Evolutionary conservation across 2,888 invertebrate species (phyloP), one percentile per base, ranked within the genome.

Genomic region (Caenorhabditis drosophilae): DNA sequence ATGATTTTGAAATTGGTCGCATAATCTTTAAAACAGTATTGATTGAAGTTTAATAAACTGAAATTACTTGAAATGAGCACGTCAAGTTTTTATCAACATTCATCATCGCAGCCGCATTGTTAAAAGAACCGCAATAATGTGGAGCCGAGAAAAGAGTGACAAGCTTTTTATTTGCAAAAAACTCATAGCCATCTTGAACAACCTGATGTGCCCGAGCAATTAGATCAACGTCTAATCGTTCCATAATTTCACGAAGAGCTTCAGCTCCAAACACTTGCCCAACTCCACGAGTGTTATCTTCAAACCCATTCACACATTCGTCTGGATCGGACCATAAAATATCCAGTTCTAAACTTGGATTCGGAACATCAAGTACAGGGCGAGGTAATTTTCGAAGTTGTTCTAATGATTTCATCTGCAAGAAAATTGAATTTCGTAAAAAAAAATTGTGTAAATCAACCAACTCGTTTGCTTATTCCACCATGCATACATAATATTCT

Each of bases 151-250:
- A 75, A 23, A 75, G 55, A 2, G 75, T 75, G 20, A 73, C 73
- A 38, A 78, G 61, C 44, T 67, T 67, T 35, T 75, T 73, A 46
- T 77, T 76, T 47, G 68, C 68, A 78, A 87, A 88, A 81, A 87
- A 88, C 79, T 87, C 86, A 82, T 88, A 88, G 16, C 87, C 88
- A 81, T 87, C 87, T 78, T 87, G 87, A 15, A 88, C 87, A 38
- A 86, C 86, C 51, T 78, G 78, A 61, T 78, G 78, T n/a, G 78
- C 78, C 15, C 78, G 50, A 16, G 73, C 78, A n/a, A 78, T 64
- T 35, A 78, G 47, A 35, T 77, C 77, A 26, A 78, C 70, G 22
- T 75, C 75, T 31, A 78, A 46, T 23, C 54, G 41, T 34, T 62
- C 38, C 45, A 67, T 64, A 2, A 60, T 45, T 36, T 73, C 70